Conservation (phyloP, 2,888 invertebrate species). For the Adineta ricciae region DNA sequence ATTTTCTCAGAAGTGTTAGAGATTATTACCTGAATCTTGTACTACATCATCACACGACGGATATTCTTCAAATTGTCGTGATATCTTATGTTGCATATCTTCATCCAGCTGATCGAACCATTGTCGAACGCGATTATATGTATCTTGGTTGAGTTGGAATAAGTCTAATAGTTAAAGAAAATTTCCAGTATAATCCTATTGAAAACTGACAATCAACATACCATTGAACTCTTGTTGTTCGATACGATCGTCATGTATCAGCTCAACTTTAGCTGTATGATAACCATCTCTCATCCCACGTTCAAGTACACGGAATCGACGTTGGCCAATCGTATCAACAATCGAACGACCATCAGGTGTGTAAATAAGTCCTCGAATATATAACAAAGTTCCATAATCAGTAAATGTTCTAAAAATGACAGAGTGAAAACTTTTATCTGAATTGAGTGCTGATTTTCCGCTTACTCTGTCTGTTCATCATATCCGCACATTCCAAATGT, state of each 20-base stretch:
- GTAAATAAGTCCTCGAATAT: conserved; percentile 71
- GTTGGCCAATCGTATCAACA: conserved; percentile 71
- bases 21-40: background rate
- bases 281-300: conserved; percentile 70
- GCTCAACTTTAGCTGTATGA: conserved; percentile 71
- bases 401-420: conserved; percentile 46
- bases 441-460: background rate
- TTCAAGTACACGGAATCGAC: conserved; percentile 67
- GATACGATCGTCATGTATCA: conserved; percentile 60
- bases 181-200: background rate
- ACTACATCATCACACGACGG: background rate
- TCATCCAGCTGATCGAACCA: background rate
- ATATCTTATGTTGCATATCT: background rate
- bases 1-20: too few relatives aligned
- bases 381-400: conserved; percentile 71
- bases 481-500: conserved; percentile 69
- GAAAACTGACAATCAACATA: background rate
- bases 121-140: background rate
- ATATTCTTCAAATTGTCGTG: background rate
- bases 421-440: too few relatives aligned
- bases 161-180: background rate
- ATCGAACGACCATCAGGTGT: conserved; percentile 75
- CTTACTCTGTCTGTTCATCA: conserved; percentile 49
- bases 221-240: conserved; percentile 52
- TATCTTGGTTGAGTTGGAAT: background rate